phyloP scores from a whole-genome alignment of 2,113 vertebrate species.

The Mirounga angustirostris region DNA sequence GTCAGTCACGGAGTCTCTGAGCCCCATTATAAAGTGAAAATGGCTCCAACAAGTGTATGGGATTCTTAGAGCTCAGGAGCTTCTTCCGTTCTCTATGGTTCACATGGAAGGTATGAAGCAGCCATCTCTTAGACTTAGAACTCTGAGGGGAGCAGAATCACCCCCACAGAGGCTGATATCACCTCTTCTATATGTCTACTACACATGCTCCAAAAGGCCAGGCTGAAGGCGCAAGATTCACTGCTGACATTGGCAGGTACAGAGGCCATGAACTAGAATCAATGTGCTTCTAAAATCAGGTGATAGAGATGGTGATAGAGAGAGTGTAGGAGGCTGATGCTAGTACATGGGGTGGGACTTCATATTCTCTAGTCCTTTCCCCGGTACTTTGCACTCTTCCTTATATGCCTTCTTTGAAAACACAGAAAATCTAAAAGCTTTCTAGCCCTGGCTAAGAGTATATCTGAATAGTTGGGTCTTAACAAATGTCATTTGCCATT shows the following conservation, averaged over 20 bases:
- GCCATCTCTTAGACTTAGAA: background rate
- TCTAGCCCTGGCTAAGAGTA: background rate
- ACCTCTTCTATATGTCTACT: rapidly evolving
- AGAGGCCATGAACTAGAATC: background rate
- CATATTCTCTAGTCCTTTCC: background rate
- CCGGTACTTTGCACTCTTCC: background rate
- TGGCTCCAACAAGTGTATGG: background rate
- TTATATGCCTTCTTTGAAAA: background rate
- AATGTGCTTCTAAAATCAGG: background rate
- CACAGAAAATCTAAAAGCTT: background rate
- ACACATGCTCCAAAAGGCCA: background rate
- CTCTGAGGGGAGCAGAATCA: too few species aligned
- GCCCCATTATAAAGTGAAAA: background rate
- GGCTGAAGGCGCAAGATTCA: background rate
- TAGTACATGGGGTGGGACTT: background rate
- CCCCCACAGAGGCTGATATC: rapidly evolving
- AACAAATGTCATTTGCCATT: background rate
- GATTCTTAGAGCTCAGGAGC: background rate
- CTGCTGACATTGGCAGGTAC: background rate
- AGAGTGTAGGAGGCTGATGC: background rate
- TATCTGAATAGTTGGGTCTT: background rate
- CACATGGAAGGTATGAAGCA: background rate
- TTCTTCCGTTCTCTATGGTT: background rate
- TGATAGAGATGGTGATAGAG: rapidly evolving
- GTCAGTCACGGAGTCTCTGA: background rate